Conservation (phyloP, 2,113 vertebrate genomes). For the Odontophorus gujanensis region DNA sequence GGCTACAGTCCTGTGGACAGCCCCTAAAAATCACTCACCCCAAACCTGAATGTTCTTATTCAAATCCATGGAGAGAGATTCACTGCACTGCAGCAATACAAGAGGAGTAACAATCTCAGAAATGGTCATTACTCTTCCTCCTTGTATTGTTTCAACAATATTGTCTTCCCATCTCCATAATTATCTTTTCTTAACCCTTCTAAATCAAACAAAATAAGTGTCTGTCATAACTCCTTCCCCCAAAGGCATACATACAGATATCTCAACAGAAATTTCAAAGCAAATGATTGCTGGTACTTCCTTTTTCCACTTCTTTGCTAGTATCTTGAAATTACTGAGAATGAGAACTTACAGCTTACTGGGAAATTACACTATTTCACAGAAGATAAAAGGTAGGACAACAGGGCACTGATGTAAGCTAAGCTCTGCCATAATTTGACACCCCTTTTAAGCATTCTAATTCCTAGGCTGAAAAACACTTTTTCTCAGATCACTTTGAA, state of each 20-base stretch:
- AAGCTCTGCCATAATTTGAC: background rate
- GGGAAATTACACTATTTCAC: background rate
- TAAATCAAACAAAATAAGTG: background rate
- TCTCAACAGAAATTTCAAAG: background rate
- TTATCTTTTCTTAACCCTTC: background rate
- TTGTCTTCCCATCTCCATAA: accelerated
- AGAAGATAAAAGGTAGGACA: background rate
- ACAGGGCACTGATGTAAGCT: background rate
- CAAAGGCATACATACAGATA: background rate
- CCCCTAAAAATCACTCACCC: background rate
- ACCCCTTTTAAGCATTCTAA: accelerated
- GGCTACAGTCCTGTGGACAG: background rate
- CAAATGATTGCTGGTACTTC: background rate
- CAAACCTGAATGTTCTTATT: background rate
- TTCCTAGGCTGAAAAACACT: background rate
- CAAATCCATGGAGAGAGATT: background rate
- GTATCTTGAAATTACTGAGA: background rate
- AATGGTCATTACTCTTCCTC: background rate
- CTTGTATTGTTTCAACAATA: background rate
- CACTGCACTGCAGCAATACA: background rate
- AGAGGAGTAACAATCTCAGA: background rate
- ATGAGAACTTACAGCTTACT: background rate
- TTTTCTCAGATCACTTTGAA: accelerated
- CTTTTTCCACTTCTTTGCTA: background rate
- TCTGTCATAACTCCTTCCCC: background rate